Percentiles rank a stretch among this genome's conserved stretches.
Evolutionary conservation across 2,888 invertebrate genomes (phyloP).

Genomic region (Eurytoma californica): DNA sequence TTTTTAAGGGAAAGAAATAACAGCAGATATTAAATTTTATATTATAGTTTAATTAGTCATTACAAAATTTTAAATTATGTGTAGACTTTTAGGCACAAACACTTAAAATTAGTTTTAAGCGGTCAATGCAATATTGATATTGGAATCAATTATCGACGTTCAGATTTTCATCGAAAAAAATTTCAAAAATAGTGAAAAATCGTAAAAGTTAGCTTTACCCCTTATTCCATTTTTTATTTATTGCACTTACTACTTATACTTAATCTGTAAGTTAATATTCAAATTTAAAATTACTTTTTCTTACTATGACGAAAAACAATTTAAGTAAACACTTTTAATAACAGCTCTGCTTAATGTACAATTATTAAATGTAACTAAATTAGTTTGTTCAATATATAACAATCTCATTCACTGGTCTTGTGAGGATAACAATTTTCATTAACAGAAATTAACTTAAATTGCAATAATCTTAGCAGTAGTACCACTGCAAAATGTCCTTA

Average conservation of each 20-base stretch:
- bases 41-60: conserved; percentile 35
- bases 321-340: conserved; percentile 40
- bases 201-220: neutral
- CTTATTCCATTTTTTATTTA: conserved; percentile 31
- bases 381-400: conserved; percentile 51
- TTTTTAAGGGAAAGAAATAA: neutral
- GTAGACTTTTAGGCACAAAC: conserved; percentile 32
- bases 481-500: conserved; percentile 40
- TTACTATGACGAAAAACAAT: conserved; percentile 34
- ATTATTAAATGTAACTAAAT: conserved; percentile 41
- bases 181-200: conserved; percentile 11
- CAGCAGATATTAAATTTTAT: conserved; percentile 23
- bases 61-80: conserved; percentile 29
- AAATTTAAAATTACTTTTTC: conserved; percentile 32
- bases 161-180: neutral
- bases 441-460: conserved; percentile 44
- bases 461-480: conserved; percentile 28
- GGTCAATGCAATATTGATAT: conserved; percentile 5
- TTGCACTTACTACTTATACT: conserved; percentile 43
- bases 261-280: conserved; percentile 14
- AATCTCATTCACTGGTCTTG: conserved; percentile 43
- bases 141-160: neutral
- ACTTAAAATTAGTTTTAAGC: conserved; percentile 24
- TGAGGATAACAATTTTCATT: conserved; percentile 43
- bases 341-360: conserved; percentile 40